Evolutionary conservation across 2,797 vertebrate genomes (phyloP), one percentile per base, ranked within the genome.

Genomic region (Semaprochilodus insignis): DNA sequence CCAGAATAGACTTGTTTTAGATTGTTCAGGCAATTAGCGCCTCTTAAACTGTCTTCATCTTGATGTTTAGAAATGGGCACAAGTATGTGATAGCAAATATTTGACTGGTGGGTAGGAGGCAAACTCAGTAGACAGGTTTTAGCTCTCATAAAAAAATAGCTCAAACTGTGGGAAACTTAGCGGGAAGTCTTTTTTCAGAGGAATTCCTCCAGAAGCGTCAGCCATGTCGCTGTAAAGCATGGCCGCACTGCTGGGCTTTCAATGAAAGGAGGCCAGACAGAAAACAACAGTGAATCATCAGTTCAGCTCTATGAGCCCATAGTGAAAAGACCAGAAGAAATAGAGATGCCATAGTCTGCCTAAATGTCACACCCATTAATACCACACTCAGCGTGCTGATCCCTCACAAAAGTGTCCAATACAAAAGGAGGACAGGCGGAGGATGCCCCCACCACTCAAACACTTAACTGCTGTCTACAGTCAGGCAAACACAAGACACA

Each of bases 291-390:
- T 31, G 70, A 78, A 85, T 83, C 48, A 78, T 74, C 73, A 23
- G 25, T 34, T 52, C 40, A 74, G 59, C 48, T 60, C 75, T 51
- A 48, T 62, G 65, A 48, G 59, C 74, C 77, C 63, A 66, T 10
- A 65, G 52, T 36, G 25, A 44, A 62, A 1, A 52, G 57, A 62
- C 60, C 76, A 62, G 74, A 71, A 82, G 21, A 34, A 74, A 67
- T 65, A 76, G 52, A 85, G 84, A 83, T 71, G 36, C 75, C 76
- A 63, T 70, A 57, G 67, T 74, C 77, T 16, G 14, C 55, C 67
- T 31, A 84, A 87, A 87, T 85, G 86, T 79, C 80, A 86, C 82
- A 84, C 76, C 62, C 77, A 72, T 70, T 82, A 80, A 78, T 48
- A 55, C 36, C 34, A 31, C 77, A 77, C 34, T 17, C 67, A 25